phyloP scores from a whole-genome alignment of 2,797 vertebrate species.

The Notoglanidium macrostoma region DNA sequence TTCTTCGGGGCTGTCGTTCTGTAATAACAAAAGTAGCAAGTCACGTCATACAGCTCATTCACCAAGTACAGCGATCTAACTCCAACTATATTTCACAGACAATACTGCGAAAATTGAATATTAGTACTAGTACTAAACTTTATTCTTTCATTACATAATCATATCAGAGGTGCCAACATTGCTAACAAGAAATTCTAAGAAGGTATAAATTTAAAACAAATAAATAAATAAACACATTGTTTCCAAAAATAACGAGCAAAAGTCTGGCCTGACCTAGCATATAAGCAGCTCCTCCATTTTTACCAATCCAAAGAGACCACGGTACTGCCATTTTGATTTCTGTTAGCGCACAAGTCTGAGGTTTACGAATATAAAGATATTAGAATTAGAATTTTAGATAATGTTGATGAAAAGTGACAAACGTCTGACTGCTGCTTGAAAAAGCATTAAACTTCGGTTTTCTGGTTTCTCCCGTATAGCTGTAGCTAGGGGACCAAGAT shows the following conservation, averaged over 20 bases:
- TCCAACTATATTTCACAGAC: neutral
- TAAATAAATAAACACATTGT: neutral
- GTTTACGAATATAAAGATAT: neutral
- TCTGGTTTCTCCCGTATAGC: neutral
- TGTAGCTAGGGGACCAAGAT: neutral
- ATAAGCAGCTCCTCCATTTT: neutral
- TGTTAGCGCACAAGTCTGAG: neutral
- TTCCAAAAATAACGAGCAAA: neutral
- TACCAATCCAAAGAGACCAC: neutral
- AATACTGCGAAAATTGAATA: neutral
- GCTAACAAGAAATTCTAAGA: neutral
- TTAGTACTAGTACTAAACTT: neutral
- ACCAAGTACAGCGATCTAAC: neutral
- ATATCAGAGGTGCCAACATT: neutral
- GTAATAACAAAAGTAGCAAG: constrained; percentile 29
- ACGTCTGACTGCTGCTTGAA: neutral
- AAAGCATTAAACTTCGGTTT: neutral
- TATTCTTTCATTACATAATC: neutral
- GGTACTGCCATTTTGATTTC: neutral
- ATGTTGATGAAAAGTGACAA: neutral
- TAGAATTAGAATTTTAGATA: neutral
- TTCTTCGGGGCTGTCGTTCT: constrained; percentile 67
- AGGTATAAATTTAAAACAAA: neutral
- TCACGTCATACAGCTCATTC: neutral
- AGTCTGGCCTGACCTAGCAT: neutral